Percentiles rank a stretch among this genome's conserved stretches.
Conservation (phyloP, 2,113 vertebrate genomes). For the Pachyramphus minor region DNA sequence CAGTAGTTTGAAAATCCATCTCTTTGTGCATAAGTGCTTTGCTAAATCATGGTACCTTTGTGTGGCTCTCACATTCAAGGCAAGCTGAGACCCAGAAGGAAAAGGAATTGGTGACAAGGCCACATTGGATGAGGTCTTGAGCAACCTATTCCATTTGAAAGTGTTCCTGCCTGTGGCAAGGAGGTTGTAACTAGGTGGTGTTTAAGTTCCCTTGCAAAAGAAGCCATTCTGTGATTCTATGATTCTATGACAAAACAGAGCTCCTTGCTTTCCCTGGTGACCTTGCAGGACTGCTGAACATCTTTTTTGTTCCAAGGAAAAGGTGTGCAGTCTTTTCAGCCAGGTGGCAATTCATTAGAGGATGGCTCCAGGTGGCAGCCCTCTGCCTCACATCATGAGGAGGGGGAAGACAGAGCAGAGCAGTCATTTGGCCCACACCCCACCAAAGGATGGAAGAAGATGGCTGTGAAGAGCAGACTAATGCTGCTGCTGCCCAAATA, state of each 20-base stretch:
- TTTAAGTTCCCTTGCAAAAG: neutral
- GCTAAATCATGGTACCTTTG: neutral
- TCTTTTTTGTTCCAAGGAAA: neutral
- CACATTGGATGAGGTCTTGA: neutral
- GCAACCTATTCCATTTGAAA: neutral
- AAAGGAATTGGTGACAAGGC: neutral
- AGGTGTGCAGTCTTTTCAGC: neutral
- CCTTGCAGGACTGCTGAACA: neutral
- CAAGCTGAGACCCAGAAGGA: neutral
- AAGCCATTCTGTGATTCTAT: neutral
- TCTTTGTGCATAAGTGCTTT: neutral
- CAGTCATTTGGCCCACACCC: neutral
- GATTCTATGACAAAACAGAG: neutral
- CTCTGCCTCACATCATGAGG: neutral
- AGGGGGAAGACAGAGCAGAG: neutral
- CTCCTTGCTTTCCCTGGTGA: neutral
- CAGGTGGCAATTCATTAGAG: neutral
- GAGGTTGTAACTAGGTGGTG: neutral
- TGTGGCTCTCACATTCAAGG: neutral
- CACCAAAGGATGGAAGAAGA: neutral
- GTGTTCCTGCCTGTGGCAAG: neutral
- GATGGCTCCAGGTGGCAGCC: neutral
- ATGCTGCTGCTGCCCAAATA: neutral
- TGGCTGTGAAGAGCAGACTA: neutral
- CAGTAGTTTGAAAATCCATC: neutral